phyloP scores from a whole-genome alignment of 2,888 invertebrate genomes.

The Lysandra bellargus region DNA sequence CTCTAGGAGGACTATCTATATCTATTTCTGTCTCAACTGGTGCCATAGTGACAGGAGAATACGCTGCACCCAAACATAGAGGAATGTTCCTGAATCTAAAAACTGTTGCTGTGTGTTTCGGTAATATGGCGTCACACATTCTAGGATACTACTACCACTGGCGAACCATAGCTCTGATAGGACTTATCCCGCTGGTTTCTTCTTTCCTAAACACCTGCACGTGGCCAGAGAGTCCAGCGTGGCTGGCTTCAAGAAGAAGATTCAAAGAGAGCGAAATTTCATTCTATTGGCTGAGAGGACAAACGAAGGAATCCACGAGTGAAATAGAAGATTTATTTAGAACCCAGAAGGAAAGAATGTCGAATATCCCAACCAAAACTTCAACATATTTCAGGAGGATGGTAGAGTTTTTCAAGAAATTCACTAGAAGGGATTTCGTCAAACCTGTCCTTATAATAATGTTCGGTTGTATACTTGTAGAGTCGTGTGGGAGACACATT shows the following conservation, averaged over 20 bases:
- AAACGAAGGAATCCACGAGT: slow-evolving; percentile 41
- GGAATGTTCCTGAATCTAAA: slow-evolving; percentile 60
- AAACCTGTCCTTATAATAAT: slow-evolving; percentile 55
- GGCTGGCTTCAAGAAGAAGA: slow-evolving; percentile 76
- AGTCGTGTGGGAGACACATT: slow-evolving; percentile 56
- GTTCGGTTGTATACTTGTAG: slow-evolving; percentile 50
- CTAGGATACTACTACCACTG: slow-evolving; percentile 50
- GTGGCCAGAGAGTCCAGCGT: slow-evolving; percentile 82
- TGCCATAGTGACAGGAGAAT: slow-evolving; percentile 61
- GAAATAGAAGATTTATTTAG: slow-evolving; percentile 53
- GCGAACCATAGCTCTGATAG: slow-evolving; percentile 51
- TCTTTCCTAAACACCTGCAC: slow-evolving; percentile 57
- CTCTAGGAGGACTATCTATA: slow-evolving; percentile 51
- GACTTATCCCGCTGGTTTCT: slow-evolving; percentile 47
- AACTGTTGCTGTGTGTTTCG: slow-evolving; percentile 54
- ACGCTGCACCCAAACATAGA: slow-evolving; percentile 55
- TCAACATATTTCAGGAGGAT: slow-evolving; percentile 37
- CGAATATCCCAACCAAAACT: slow-evolving; percentile 33
- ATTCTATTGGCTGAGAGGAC: slow-evolving; percentile 76
- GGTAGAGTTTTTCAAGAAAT: slow-evolving; percentile 49
- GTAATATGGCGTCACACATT: slow-evolving; percentile 51
- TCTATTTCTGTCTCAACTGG: slow-evolving; percentile 51
- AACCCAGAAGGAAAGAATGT: slow-evolving; percentile 49
- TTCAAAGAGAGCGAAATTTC: slow-evolving; percentile 70
- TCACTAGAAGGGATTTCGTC: slow-evolving; percentile 53